phyloP scores from a whole-genome alignment of 2,888 invertebrate genomes.

The Lobophora halterata region DNA sequence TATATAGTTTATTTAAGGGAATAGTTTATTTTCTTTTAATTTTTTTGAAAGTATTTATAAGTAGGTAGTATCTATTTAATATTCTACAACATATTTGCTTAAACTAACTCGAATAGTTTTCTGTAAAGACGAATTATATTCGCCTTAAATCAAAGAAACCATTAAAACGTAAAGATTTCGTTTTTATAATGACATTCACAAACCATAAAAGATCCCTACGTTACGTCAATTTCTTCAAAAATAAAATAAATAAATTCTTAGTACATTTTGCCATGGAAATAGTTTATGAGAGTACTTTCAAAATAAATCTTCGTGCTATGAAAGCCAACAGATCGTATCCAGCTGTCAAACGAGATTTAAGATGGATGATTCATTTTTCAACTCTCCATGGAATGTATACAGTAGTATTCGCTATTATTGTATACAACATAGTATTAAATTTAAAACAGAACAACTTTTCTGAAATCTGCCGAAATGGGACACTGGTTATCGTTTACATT shows the following conservation, averaged over 20 bases:
- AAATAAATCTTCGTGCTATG: conserved; percentile 20
- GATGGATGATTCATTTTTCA: conserved; percentile 29
- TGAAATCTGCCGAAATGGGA: conserved; percentile 30
- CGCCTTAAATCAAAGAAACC: too few species aligned
- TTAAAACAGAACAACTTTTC: conserved; percentile 28
- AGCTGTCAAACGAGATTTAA: conserved; percentile 20
- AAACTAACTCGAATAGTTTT: background rate
- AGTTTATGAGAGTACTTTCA: conserved; percentile 33
- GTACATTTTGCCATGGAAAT: too few species aligned
- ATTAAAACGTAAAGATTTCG: too few species aligned
- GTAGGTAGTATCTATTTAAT: too few species aligned
- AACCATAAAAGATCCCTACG: too few species aligned
- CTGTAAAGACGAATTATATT: too few species aligned
- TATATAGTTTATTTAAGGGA: background rate
- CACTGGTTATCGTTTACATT: conserved; percentile 17
- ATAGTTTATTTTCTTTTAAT: too few species aligned
- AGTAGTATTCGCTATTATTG: background rate
- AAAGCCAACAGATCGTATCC: conserved; percentile 29
- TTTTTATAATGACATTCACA: too few species aligned
- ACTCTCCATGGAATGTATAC: conserved; percentile 17
- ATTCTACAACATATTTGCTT: background rate
- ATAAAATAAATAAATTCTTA: too few species aligned
- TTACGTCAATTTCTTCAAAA: too few species aligned
- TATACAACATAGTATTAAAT: conserved; percentile 31
- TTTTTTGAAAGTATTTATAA: too few species aligned